Evolutionary conservation across 2,888 invertebrate genomes (phyloP), one percentile per base, ranked within the genome.

Genomic region (Drosophila mettleri): DNA sequence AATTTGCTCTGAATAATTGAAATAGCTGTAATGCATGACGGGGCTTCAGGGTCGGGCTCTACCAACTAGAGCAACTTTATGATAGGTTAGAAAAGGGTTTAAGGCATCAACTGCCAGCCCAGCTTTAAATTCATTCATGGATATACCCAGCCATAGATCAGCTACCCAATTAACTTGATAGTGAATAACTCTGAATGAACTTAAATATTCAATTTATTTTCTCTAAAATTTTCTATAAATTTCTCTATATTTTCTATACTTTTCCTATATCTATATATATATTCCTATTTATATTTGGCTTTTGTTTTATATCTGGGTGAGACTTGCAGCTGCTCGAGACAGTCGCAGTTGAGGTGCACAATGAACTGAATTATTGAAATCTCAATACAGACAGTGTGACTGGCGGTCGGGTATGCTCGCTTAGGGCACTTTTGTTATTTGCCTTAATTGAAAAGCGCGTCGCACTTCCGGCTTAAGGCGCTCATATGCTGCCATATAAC

Each of bases 391-490:
- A 2, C 43, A 16, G 55, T 36, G 49, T 34, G 24, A 7, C 34
- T 34, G 34, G 6, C 7, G 16, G 34, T 34, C 22, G 34, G 10
- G 34, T 12, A 49, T 3, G 5, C n/a, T n/a, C 33, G 22, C 2
- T 48, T 31, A n/a, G 22, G 39, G 51, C 39, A 33, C 20, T 48
- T 49, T 57, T 74, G 24, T 24, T n/a, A 22, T 14, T 64, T 29
- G 57, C 54, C 65, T 72, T 87, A 83, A 83, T 83, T 83, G 83
- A 89, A 83, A 89, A 85, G 83, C 89, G 83, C 89, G 88, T 85
- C 83, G 88, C 79, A 87, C 87, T 85, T 83, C 83, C 83, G 83
- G 86, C 75, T 74, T 73, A 66, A 69, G 60, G 36, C 62, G 39
- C 64, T 55, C 63, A 62, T 54, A 66, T 46, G 58, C 38, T 41